A percentile compares a stretch with the other conserved stretches of the same genome.
Evolutionary conservation across 1,140 invertebrate genomes (phyloP).

Genomic region (Drosophila bipectinata): DNA sequence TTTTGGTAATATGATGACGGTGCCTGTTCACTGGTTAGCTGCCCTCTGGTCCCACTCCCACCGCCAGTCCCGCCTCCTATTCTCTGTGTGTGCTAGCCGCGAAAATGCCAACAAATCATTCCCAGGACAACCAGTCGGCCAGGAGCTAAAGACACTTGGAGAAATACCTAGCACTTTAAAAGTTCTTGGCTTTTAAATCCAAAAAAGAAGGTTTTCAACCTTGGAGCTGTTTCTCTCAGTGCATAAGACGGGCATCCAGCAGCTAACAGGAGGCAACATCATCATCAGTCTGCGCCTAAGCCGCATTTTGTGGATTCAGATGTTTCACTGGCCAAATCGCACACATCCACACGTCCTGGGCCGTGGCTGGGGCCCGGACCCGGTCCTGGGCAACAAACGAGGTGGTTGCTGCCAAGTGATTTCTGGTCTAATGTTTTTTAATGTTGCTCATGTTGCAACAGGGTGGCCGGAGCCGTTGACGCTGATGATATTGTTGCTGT

Average conservation of each 20-base stretch:
- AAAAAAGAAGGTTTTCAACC: too few relatives aligned
- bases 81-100: conserved; percentile 38
- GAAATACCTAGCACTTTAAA: not conserved
- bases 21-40: conserved; percentile 29
- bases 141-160: conserved; percentile 4
- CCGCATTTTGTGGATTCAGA: conserved; percentile 80
- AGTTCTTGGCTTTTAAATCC: not conserved
- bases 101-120: conserved; percentile 80
- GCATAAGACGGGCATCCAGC: conserved; percentile 26
- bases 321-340: conserved; percentile 42
- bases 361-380: conserved; percentile 19
- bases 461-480: conserved; percentile 32
- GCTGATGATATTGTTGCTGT: conserved; percentile 81
- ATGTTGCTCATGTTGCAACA: conserved; percentile 77
- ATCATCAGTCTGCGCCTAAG: conserved; percentile 75
- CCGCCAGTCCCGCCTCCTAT: not conserved
- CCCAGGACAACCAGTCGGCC: conserved; percentile 58
- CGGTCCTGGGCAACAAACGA: conserved; percentile 62
- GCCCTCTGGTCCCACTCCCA: conserved; percentile 7
- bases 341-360: conserved; percentile 4
- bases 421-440: conserved; percentile 81
- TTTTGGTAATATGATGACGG: conserved; percentile 77
- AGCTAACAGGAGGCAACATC: conserved; percentile 53
- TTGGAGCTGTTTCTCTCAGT: conserved; percentile 5
- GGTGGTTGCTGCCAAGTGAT: conserved; percentile 78